Conservation (phyloP, 92 coral and sea anemone genomes). For the Desmophyllum pertusum region DNA sequence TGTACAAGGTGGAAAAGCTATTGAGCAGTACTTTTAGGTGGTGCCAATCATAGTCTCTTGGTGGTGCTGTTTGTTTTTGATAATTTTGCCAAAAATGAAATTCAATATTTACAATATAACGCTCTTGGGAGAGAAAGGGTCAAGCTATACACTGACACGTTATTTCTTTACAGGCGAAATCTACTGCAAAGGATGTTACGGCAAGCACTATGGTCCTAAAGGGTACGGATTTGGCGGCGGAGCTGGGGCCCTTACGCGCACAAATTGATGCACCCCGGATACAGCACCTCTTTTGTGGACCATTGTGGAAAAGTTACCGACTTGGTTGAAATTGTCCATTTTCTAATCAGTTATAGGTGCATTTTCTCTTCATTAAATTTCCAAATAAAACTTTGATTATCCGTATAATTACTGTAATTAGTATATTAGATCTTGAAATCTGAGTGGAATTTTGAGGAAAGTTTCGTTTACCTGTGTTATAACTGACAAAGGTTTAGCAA, state of each 20-base stretch:
- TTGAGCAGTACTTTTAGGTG: too few species aligned
- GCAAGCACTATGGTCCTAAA: constrained; percentile 54
- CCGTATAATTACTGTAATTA: not conserved
- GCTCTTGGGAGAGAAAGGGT: too few species aligned
- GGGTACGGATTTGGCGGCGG: constrained; percentile 68
- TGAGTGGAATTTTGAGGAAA: not conserved
- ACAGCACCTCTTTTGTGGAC: not conserved
- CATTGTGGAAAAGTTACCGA: not conserved
- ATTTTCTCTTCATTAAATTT: too few species aligned
- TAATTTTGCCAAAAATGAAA: too few species aligned
- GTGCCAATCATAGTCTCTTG: too few species aligned
- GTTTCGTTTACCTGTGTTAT: not conserved
- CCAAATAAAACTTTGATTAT: not conserved
- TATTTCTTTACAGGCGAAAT: constrained; percentile 42
- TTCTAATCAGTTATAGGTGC: not conserved
- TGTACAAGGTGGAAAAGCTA: too few species aligned
- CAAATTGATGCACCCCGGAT: constrained; percentile 13
- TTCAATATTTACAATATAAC: too few species aligned
- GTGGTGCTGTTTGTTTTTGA: too few species aligned
- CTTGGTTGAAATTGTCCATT: not conserved
- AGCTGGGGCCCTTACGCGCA: constrained; percentile 61
- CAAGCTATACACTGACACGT: not conserved
- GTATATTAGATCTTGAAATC: too few species aligned
- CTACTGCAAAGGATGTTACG: constrained; percentile 60
- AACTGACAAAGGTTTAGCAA: not conserved